Evolutionary conservation across 2,797 vertebrate genomes (phyloP), one percentile per base, ranked within the genome.

Genomic region (Tympanoctomys barrerae): DNA sequence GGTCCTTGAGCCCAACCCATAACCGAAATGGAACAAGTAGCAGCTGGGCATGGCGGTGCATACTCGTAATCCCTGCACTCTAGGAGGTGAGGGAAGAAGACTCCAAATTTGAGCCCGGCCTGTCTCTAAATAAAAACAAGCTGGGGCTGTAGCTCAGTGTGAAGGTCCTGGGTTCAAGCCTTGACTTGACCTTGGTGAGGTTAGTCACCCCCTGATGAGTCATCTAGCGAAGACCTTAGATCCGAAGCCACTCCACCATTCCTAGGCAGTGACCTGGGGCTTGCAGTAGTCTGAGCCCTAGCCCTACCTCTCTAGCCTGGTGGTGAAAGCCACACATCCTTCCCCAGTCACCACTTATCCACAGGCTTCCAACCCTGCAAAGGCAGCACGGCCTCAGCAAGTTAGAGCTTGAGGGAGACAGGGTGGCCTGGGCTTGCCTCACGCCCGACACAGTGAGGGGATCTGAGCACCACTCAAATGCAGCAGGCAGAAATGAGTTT

Each of bases 401-500:
- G 62, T 82, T 14, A 52, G 54, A 73, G 52, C 64, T 87, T 46
- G 77, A 81, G 78, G 83, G 19, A 87, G 81, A 62, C 1, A 0
- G 12, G 62, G 54, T 66, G 78, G 62, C 42, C 78, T 31, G 8
- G 66, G 54, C 77, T 9, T 75, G 49, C 64, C 71, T 85, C 18
- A 8, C 16, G 18, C 2, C 21, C 70, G 39, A 39, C 2, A 10
- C 5, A 36, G 14, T 66, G 80, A 52, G 39, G 33, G 52, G 57
- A 85, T 13, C 91, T 33, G 86, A 84, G 85, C 54, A 80, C 11
- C 13, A 91, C 42, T 46, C 46, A 81, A 28, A 71, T 26, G 71
- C 70, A 77, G 96, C 95, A 93, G 94, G 95, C 95, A 89, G 94
- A 95, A 89, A 91, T 94, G 90, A 94, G 87, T 98, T 98, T 97